Evolutionary conservation across 1,140 invertebrate genomes (phyloP).

Genomic region (Lasioglossum albipes): DNA sequence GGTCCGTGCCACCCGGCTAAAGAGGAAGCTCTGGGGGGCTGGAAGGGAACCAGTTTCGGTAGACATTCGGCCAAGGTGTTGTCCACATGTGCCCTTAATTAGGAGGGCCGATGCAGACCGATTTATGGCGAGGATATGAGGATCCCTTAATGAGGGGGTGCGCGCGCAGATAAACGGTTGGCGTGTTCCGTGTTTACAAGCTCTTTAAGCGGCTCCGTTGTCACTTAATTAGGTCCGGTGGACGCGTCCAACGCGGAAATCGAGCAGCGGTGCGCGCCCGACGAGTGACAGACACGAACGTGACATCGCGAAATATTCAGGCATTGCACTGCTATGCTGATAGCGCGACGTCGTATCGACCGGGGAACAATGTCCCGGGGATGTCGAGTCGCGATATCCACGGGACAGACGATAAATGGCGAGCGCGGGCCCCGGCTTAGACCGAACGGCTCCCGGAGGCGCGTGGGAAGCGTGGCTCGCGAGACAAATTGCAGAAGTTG

Average conservation of each 20-base stretch:
- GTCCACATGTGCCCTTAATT: constrained; percentile 52
- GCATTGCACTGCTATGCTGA: background rate
- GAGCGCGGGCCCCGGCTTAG: background rate
- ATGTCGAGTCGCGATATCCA: background rate
- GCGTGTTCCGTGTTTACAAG: constrained; percentile 47
- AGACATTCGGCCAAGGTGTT: constrained; percentile 31
- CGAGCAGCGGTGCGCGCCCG: too few species aligned
- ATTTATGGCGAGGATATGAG: constrained; percentile 49
- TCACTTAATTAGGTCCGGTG: constrained; percentile 52
- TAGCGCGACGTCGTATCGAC: background rate
- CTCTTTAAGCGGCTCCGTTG: constrained; percentile 53
- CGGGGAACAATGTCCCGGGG: constrained; percentile 15
- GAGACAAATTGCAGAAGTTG: constrained; percentile 61
- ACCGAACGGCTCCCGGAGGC: constrained; percentile 29
- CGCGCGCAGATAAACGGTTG: constrained; percentile 46
- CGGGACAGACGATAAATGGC: constrained; percentile 20
- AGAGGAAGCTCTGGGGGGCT: background rate
- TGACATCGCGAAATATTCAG: constrained; percentile 33
- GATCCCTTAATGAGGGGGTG: constrained; percentile 47
- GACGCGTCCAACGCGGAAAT: constrained; percentile 5
- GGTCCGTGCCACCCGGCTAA: too few species aligned
- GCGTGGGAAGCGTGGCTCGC: constrained; percentile 54
- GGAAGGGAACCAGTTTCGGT: background rate
- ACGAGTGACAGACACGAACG: constrained; percentile 5
- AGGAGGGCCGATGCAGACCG: constrained; percentile 33